These are phyloP conservation scores for Aproaerema taeniolella DNA, from an alignment of 2,888 invertebrate species.

Conservation along the genomic window DNA sequence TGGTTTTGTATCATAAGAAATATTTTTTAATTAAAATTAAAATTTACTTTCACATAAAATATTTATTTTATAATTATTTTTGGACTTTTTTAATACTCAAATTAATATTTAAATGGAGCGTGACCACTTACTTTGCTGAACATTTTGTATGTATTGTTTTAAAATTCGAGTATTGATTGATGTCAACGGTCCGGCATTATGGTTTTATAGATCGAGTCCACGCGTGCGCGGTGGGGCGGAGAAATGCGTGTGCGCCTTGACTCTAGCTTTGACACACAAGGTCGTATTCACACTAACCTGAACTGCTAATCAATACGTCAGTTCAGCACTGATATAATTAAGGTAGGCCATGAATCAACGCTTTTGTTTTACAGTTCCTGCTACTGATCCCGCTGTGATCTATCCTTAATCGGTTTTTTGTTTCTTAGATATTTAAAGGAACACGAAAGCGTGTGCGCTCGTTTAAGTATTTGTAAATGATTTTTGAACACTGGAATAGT, in stretches of 20 bases:
- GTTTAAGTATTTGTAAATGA: too few species aligned
- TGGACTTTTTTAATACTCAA: too few species aligned
- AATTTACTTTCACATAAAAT: too few species aligned
- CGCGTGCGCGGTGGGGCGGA: conserved; percentile 43
- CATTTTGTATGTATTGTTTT: conserved; percentile 48
- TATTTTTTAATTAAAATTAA: too few species aligned
- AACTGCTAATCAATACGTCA: neutral
- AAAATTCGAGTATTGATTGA: conserved; percentile 49
- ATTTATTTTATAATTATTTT: too few species aligned
- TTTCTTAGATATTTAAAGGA: too few species aligned
- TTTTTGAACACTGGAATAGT: too few species aligned
- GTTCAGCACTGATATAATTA: neutral
- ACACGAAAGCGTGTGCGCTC: too few species aligned
- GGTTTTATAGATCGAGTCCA: conserved; percentile 50
- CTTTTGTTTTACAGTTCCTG: neutral
- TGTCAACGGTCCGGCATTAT: conserved; percentile 43
- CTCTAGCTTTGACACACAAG: conserved; percentile 50
- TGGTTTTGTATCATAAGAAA: too few species aligned
- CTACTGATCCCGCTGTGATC: neutral
- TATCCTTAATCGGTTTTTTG: too few species aligned
- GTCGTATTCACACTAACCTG: conserved; percentile 21
- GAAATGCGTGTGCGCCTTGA: conserved; percentile 52
- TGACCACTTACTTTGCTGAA: conserved; percentile 62
- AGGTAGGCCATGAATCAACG: neutral
- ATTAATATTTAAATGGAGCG: too few species aligned